These are phyloP conservation scores for Anguilla megastoma DNA, from an alignment of 2,797 vertebrate species.

Conservation along the genomic window DNA sequence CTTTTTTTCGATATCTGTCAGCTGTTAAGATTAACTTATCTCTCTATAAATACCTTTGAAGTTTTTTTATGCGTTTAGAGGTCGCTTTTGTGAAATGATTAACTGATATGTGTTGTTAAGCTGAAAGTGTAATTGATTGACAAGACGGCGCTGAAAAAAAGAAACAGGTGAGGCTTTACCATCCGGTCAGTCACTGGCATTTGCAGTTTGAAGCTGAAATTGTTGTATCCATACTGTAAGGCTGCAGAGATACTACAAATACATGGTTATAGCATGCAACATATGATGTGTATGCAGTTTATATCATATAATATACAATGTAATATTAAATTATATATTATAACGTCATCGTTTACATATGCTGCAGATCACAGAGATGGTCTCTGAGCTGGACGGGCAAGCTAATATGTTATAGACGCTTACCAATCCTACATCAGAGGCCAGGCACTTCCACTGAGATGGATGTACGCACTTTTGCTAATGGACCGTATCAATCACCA, in stretches of 20 bases:
- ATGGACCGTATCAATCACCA: neutral
- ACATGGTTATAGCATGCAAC: neutral
- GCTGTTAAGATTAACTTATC: slow-evolving; percentile 58
- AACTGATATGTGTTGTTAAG: slow-evolving; percentile 48
- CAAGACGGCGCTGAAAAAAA: slow-evolving; percentile 44
- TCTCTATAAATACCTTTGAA: slow-evolving; percentile 49
- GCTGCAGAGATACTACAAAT: neutral
- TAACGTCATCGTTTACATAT: neutral
- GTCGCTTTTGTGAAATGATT: slow-evolving; percentile 52
- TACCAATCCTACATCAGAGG: neutral
- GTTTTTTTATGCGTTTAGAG: slow-evolving; percentile 52
- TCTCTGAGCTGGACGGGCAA: neutral
- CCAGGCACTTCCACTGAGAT: neutral
- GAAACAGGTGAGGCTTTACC: neutral
- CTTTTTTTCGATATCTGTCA: slow-evolving; percentile 41
- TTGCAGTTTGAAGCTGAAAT: neutral
- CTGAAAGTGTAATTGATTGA: slow-evolving; percentile 59
- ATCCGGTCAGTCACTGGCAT: neutral
- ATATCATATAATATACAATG: neutral
- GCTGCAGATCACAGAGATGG: neutral
- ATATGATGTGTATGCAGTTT: neutral
- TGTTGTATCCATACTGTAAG: neutral
- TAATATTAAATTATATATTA: neutral
- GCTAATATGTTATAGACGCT: neutral
- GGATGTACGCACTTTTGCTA: neutral